These are phyloP conservation scores for Mantis religiosa DNA, from an alignment of 2,888 invertebrate genomes.

Conservation along the genomic window DNA sequence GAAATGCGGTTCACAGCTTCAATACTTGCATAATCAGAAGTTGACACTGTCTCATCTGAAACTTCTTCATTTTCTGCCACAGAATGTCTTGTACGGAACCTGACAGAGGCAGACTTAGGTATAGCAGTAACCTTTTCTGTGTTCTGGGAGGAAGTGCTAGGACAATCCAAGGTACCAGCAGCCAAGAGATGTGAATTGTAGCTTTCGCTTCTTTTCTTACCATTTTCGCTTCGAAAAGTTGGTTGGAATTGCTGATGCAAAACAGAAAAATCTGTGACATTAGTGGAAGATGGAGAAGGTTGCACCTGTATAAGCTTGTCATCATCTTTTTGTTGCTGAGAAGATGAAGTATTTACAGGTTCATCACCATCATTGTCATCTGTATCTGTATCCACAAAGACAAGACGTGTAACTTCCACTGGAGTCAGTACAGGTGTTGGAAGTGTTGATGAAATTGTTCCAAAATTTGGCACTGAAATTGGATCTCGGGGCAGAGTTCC, in stretches of 20 bases:
- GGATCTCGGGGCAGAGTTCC: conserved; percentile 58
- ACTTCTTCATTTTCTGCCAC: conserved; percentile 53
- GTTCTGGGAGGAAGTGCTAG: not conserved
- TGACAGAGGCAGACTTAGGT: conserved; percentile 55
- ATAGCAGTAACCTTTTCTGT: conserved; percentile 40
- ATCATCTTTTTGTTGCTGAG: not conserved
- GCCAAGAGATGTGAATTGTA: conserved; percentile 51
- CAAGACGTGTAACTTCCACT: conserved; percentile 62
- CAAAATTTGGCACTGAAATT: conserved; percentile 70
- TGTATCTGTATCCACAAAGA: conserved; percentile 62
- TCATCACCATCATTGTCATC: conserved; percentile 49
- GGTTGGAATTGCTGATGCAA: conserved; percentile 54
- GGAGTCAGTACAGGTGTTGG: conserved; percentile 64
- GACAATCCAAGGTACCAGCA: not conserved
- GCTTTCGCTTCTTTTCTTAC: conserved; percentile 49
- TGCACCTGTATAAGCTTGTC: conserved; percentile 35
- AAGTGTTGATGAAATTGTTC: conserved; percentile 50
- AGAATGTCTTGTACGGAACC: conserved; percentile 47
- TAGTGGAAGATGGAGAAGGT: conserved; percentile 11
- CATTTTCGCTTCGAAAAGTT: conserved; percentile 35
- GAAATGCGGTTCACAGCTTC: conserved; percentile 57
- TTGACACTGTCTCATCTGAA: conserved; percentile 55
- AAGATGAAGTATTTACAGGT: not conserved
- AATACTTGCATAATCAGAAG: conserved; percentile 73
- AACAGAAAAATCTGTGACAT: conserved; percentile 43